phyloP scores from a whole-genome alignment of 2,113 vertebrate genomes.

The Ascaphus truei region DNA sequence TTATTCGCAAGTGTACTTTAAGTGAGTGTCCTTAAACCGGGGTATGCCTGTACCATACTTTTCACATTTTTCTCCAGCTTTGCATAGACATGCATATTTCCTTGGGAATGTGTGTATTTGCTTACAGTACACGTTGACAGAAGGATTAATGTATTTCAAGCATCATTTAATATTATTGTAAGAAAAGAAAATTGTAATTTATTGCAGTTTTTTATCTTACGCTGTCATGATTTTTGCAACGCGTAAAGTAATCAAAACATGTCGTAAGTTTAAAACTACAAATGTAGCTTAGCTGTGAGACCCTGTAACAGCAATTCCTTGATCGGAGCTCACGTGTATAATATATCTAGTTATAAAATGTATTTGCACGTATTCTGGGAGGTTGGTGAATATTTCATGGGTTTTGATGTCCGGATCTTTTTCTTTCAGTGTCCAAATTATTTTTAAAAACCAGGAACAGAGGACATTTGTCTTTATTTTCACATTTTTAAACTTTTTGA shows the following conservation, averaged over 20 bases:
- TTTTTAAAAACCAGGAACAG: too few relatives aligned
- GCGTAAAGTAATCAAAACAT: neutral
- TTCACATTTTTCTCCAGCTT: neutral
- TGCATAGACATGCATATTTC: neutral
- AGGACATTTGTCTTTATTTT: too few relatives aligned
- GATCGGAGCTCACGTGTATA: too few relatives aligned
- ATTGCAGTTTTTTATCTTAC: conserved; percentile 3
- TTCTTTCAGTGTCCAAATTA: too few relatives aligned
- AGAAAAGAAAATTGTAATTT: conserved; percentile 12
- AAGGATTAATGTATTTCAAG: conserved; percentile 31
- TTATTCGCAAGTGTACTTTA: too few relatives aligned
- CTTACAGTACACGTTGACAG: conserved; percentile 9
- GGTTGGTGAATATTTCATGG: too few relatives aligned
- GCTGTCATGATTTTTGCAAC: neutral
- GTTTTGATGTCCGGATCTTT: too few relatives aligned
- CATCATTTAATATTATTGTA: conserved; percentile 15
- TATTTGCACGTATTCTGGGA: too few relatives aligned
- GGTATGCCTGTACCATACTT: too few relatives aligned
- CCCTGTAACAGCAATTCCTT: neutral
- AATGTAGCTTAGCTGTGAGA: neutral
- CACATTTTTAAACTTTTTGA: too few relatives aligned
- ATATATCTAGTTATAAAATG: too few relatives aligned
- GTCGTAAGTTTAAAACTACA: neutral
- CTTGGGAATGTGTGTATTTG: neutral
- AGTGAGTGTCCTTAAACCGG: too few relatives aligned